These are phyloP conservation scores for Zeus faber DNA, from an alignment of 2,113 vertebrate species.

Conservation along the genomic window DNA sequence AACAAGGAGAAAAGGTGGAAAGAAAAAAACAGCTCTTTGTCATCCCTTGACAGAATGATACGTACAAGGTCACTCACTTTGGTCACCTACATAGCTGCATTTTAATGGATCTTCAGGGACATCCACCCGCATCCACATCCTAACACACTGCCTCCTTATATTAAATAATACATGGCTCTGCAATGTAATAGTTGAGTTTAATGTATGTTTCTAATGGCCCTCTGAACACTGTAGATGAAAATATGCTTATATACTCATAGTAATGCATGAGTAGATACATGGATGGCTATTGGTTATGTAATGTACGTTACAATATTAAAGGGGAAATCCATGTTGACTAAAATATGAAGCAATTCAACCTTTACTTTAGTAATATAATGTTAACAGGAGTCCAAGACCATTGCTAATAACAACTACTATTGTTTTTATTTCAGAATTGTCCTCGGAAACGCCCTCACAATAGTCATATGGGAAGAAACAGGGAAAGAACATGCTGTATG, in stretches of 20 bases:
- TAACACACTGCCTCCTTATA: not conserved
- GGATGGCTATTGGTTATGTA: not conserved
- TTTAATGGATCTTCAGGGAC: not conserved
- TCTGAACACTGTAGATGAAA: no score
- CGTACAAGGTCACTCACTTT: constrained; percentile 41
- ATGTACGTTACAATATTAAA: not conserved
- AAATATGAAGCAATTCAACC: not conserved
- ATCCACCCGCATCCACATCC: not conserved
- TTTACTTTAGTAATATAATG: not conserved
- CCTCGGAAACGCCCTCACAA: not conserved
- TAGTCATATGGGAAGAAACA: not conserved
- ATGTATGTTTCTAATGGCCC: no score
- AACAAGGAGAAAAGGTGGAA: no score
- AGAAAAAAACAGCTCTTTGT: no score
- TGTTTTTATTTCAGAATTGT: not conserved
- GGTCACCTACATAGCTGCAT: constrained; percentile 5
- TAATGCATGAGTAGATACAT: not conserved
- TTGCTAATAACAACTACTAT: no score
- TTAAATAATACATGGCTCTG: no score
- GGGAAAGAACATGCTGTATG: not conserved
- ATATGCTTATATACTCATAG: no score
- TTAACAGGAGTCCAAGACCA: not conserved
- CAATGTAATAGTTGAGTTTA: no score
- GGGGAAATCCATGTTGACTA: not conserved
- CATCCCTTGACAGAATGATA: constrained; percentile 8